Conservation (phyloP, 2,797 vertebrate species). For the Aulostomus chinensis region DNA sequence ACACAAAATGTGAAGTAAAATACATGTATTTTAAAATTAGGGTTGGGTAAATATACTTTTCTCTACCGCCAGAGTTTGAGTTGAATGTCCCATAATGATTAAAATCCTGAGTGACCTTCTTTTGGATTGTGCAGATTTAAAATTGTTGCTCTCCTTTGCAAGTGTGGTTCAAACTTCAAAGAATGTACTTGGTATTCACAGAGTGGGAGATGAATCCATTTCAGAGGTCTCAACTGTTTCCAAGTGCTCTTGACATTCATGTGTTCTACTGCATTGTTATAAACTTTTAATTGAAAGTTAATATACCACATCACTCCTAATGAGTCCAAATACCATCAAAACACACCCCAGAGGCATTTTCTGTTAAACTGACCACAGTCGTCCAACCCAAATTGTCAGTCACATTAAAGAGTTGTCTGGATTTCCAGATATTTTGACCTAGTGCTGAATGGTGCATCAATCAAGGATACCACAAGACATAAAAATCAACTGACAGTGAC, state of each 20-base stretch:
- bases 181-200: conserved; percentile 36
- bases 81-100: conserved; percentile 10
- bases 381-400: conserved; percentile 14
- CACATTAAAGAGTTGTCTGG: conserved; percentile 21
- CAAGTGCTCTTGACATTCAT: conserved; percentile 13
- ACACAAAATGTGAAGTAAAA: too few relatives aligned
- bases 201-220: conserved; percentile 22
- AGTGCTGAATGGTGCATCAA: conserved; percentile 6
- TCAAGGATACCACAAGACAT: too few relatives aligned
- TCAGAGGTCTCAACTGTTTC: conserved; percentile 9
- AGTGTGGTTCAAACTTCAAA: conserved; percentile 60
- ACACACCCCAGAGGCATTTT: conserved; percentile 8
- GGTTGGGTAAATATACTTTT: too few relatives aligned
- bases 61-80: conserved; percentile 5
- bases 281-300: conserved; percentile 26
- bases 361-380: conserved; percentile 9
- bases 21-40: too few relatives aligned
- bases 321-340: conserved; percentile 2
- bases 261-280: conserved; percentile 3
- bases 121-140: conserved; percentile 24
- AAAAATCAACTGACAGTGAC: too few relatives aligned
- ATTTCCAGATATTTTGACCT: conserved; percentile 10
- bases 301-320: conserved; percentile 9
- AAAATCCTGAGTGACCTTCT: conserved; percentile 17
- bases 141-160: conserved; percentile 37